Evolutionary conservation across 2,797 vertebrate species (phyloP).

Genomic region (Cyclopterus lumpus): DNA sequence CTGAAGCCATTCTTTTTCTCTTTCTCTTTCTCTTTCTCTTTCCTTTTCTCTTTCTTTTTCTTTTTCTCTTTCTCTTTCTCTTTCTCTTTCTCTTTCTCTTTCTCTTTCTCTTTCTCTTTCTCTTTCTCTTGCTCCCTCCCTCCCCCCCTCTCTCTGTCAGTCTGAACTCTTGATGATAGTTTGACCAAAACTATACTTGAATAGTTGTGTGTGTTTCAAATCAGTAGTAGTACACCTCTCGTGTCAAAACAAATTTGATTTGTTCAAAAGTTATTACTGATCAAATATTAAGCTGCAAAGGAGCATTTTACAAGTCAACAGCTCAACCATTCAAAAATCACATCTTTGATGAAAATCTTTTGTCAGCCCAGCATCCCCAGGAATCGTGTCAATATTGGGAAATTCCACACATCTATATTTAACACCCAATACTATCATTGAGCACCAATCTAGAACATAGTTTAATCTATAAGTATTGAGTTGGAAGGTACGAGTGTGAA

Average conservation of each 20-base stretch:
- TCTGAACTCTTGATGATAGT: conserved; percentile 32
- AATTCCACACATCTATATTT: background rate
- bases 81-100: background rate
- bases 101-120: too few species aligned
- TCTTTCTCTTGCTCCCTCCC: too few species aligned
- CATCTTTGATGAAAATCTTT: background rate
- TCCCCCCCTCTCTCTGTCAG: conserved; percentile 24
- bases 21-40: background rate
- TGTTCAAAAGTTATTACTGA: background rate
- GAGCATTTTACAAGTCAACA: background rate
- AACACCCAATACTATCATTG: background rate
- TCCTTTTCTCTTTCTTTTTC: too few species aligned
- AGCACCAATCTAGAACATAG: background rate
- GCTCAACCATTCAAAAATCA: background rate
- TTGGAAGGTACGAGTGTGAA: background rate
- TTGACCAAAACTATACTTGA: conserved; percentile 23
- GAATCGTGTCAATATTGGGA: background rate
- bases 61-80: conserved; percentile 5
- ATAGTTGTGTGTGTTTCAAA: background rate
- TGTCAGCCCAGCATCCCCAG: background rate
- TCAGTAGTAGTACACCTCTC: background rate
- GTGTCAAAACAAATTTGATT: background rate
- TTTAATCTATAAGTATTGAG: background rate
- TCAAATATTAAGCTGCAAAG: background rate
- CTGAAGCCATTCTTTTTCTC: conserved; percentile 20